These are phyloP conservation scores for Dusona sp. DNA, from an alignment of 2,888 invertebrate genomes.

Conservation along the genomic window DNA sequence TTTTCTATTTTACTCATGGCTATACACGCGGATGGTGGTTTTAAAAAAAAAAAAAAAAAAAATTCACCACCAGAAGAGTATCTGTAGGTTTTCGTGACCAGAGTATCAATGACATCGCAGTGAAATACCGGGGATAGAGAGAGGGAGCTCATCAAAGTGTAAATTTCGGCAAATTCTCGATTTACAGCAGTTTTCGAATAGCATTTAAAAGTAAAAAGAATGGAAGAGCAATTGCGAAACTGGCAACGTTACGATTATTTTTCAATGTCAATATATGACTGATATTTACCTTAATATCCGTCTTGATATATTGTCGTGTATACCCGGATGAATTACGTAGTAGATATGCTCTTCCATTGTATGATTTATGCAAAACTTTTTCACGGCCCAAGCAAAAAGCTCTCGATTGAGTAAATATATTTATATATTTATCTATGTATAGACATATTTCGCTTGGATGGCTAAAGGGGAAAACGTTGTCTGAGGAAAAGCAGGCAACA, in stretches of 20 bases:
- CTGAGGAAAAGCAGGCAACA: conserved; percentile 33
- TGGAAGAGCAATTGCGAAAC: neutral
- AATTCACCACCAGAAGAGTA: conserved; percentile 14
- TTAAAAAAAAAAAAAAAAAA: too few relatives aligned
- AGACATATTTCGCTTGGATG: neutral
- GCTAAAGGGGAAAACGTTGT: conserved; percentile 57
- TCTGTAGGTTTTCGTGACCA: neutral
- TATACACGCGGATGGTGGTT: neutral
- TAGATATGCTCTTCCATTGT: neutral
- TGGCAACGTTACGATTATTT: neutral
- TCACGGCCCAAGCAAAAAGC: conserved; percentile 47
- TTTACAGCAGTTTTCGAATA: neutral
- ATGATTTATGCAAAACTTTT: conserved; percentile 57
- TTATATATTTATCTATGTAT: neutral
- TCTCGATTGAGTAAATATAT: neutral
- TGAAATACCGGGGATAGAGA: neutral
- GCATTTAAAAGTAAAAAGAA: neutral
- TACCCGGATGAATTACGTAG: neutral
- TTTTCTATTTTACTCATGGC: conserved; percentile 24
- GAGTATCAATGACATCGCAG: neutral
- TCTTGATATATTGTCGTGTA: neutral
- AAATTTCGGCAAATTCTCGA: neutral
- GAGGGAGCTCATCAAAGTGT: conserved; percentile 2
- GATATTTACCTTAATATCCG: neutral
- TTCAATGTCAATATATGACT: neutral